Conservation (phyloP, 2,797 vertebrate genomes). For the Mus caroli region DNA sequence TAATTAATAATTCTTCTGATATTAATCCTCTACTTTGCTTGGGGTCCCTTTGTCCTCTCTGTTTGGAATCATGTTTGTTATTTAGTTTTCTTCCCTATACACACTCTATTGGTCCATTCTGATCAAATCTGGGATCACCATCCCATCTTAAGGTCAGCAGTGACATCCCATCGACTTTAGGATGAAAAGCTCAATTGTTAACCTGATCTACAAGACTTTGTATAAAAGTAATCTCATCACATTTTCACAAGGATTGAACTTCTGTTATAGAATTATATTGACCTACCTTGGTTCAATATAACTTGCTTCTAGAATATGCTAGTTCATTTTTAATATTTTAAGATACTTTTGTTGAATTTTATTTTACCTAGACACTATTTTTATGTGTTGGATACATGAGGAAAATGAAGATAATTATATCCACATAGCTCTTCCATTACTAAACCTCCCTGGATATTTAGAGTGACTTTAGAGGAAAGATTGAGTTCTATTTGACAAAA, state of each 20-base stretch:
- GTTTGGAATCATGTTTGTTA: not conserved
- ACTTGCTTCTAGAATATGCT: not conserved
- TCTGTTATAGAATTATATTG: not conserved
- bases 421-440: not conserved
- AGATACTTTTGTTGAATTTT: slow-evolving; percentile 10
- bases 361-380: not conserved
- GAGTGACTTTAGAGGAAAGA: slow-evolving; percentile 24
- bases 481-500: slow-evolving; percentile 16
- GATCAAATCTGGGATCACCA: not conserved
- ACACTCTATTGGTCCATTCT: not conserved
- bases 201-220: not conserved
- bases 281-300: not conserved
- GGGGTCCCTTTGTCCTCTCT: not conserved
- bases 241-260: not conserved
- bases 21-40: not conserved
- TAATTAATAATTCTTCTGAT: not conserved
- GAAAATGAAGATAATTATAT: not conserved
- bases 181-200: not conserved
- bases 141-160: not conserved
- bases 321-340: not conserved
- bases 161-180: not conserved
- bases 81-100: not conserved
- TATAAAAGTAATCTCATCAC: not conserved
- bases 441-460: not conserved
- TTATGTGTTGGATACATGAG: not conserved